These are phyloP conservation scores for Gymnocheta viridis DNA, from an alignment of 2,888 invertebrate genomes.

Conservation along the genomic window DNA sequence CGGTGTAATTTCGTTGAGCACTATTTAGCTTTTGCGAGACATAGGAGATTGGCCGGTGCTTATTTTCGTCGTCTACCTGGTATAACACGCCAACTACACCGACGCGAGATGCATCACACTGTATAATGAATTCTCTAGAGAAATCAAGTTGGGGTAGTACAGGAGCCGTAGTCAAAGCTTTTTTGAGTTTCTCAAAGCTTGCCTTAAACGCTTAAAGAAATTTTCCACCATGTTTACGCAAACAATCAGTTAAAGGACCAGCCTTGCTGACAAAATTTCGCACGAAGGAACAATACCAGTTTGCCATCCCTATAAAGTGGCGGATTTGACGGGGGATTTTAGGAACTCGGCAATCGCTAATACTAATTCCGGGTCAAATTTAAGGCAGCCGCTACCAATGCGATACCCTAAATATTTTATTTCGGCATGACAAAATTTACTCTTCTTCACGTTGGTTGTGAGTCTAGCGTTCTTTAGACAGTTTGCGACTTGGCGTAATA, in stretches of 20 bases:
- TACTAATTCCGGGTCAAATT: not conserved
- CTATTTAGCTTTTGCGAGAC: not conserved
- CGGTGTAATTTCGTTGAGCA: not conserved
- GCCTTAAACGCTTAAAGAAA: too few species aligned
- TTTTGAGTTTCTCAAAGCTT: too few species aligned
- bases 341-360: not conserved
- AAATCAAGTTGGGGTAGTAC: not conserved
- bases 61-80: not conserved
- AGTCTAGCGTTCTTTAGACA: not conserved
- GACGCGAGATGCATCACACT: not conserved
- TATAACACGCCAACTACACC: not conserved
- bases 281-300: not conserved
- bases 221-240: too few species aligned
- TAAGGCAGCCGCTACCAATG: not conserved
- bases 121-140: not conserved
- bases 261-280: not conserved
- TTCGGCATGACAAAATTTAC: not conserved
- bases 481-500: not conserved
- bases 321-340: not conserved
- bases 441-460: not conserved
- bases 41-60: not conserved
- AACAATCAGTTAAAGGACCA: too few species aligned
- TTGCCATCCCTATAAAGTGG: too few species aligned
- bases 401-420: conserved; percentile 2
- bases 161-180: not conserved